These are phyloP conservation scores for Holothuria leucospilota DNA, from an alignment of 53 echinoderm and acorn worm genomes.

Conservation along the genomic window DNA sequence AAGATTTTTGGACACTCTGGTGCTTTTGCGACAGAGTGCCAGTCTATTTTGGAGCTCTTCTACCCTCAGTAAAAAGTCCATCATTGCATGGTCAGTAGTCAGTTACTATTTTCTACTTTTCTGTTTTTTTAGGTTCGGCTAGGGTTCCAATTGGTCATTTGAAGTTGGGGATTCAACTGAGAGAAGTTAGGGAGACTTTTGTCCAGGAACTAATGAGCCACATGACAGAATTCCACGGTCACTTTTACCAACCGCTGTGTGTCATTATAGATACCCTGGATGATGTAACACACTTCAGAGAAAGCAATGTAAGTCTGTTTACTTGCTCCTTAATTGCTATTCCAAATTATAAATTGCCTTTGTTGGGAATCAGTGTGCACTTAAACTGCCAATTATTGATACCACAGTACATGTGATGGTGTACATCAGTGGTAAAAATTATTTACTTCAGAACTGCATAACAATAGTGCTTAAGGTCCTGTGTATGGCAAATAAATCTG, in stretches of 20 bases:
- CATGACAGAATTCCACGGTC: conserved; percentile 4
- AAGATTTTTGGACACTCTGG: no score
- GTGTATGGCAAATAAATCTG: no score
- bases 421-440: no score
- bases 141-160: conserved; percentile 3
- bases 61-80: neutral
- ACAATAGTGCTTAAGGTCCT: no score
- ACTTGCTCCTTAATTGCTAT: no score
- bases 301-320: conserved; percentile 13
- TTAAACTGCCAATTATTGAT: no score
- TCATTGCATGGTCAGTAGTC: neutral
- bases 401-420: no score
- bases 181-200: conserved; percentile 10
- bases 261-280: neutral
- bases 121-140: neutral
- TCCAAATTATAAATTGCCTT: no score
- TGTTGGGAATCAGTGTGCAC: no score
- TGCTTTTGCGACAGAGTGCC: no score
- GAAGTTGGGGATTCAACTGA: conserved; percentile 8
- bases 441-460: no score
- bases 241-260: neutral
- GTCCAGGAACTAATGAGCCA: conserved; percentile 3
- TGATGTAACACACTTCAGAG: conserved; percentile 17
- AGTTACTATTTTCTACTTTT: neutral
- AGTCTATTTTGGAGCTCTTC: neutral